Percentiles rank a stretch among this genome's conserved stretches.
Conservation (phyloP, 2,797 vertebrate genomes). For the Limnodromus scolopaceus region DNA sequence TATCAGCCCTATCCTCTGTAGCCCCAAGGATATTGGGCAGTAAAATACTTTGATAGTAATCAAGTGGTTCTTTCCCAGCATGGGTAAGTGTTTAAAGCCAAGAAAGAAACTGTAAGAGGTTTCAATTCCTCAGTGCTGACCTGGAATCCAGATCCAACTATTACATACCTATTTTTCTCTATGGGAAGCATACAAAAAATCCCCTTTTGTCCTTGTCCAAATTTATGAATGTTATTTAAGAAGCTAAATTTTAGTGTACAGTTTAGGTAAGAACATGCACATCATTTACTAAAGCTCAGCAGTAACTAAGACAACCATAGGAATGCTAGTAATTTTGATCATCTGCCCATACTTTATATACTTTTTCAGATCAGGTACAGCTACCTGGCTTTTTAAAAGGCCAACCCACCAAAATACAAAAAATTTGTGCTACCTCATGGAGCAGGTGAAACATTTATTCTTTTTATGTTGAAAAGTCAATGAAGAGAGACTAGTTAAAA, state of each 20-base stretch:
- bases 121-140: background rate
- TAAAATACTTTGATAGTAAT: background rate
- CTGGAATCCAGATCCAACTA: background rate
- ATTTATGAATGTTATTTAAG: background rate
- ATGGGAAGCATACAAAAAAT: background rate
- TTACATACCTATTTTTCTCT: background rate
- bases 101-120: background rate
- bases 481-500: background rate
- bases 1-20: background rate
- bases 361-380: background rate
- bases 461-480: background rate
- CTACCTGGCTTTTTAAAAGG: background rate
- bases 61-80: background rate
- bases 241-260: background rate
- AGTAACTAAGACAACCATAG: background rate
- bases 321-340: background rate
- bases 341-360: background rate
- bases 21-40: background rate
- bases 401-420: background rate
- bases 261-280: background rate
- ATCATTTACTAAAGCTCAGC: background rate
- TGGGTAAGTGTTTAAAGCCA: background rate
- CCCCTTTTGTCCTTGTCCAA: background rate
- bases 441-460: background rate
- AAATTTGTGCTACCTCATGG: background rate